Percentiles rank a stretch among this genome's conserved stretches.
These are phyloP conservation scores for Pteropus alecto DNA, from an alignment of 2,113 vertebrate species.

Conservation along the genomic window DNA sequence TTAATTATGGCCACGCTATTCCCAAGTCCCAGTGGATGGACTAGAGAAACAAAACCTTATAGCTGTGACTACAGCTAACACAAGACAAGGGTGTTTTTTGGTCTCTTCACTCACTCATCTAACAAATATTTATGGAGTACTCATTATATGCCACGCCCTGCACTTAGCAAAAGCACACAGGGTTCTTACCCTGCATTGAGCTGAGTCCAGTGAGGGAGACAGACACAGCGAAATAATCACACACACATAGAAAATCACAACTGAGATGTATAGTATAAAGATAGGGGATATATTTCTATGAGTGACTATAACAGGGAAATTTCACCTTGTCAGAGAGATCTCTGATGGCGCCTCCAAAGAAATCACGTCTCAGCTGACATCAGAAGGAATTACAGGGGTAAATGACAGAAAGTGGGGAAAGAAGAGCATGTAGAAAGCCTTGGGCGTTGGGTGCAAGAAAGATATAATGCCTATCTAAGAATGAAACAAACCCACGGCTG, in stretches of 20 bases:
- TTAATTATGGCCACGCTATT: not conserved
- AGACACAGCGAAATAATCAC: not conserved
- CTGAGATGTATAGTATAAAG: not conserved
- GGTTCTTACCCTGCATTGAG: not conserved
- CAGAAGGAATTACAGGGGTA: not conserved
- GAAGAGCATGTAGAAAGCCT: not conserved
- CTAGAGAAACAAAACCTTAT: slow-evolving; percentile 64
- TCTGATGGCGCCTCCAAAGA: not conserved
- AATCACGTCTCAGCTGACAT: not conserved
- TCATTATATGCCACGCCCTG: not conserved
- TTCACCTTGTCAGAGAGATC: not conserved
- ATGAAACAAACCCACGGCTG: not conserved
- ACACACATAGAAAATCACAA: not conserved
- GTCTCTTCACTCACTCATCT: slow-evolving; percentile 30
- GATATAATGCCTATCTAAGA: not conserved
- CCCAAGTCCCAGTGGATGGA: slow-evolving; percentile 26
- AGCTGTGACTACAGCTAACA: not conserved
- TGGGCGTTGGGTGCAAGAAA: not conserved
- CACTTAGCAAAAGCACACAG: not conserved
- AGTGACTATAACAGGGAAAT: not conserved
- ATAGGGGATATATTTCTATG: not conserved
- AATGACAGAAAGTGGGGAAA: not conserved
- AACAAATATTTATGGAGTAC: slow-evolving; percentile 59
- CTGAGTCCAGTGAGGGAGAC: not conserved
- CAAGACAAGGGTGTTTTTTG: slow-evolving; percentile 26